Base-by-base conservation (phyloP, 64 coral and sea anemone genomes). In the Pachyseris speciosa region DNA sequence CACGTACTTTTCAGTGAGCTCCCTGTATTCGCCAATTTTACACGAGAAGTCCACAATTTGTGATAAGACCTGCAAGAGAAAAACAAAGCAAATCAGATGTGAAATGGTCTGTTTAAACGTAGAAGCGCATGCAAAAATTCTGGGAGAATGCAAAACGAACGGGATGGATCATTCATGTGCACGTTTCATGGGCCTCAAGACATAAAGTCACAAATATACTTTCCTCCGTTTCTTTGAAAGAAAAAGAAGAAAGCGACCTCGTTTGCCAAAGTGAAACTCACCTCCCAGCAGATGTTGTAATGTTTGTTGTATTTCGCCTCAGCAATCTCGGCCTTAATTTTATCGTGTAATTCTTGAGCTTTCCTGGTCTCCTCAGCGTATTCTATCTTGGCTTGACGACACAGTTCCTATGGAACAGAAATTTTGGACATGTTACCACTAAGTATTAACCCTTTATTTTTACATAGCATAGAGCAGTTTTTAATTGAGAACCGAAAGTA, bases 21-120 rank as follows among this genome's bases (percentile, higher is more conserved):
- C 96, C 67, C 96, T 75, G 44, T 98, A 98, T 32, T 98, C 93
- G 20, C 93, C 96, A 86, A 98, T 75, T 88, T 95, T 98, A 72
- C 96, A 98, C 4, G 93, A 74, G 57, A 95, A 93, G 83, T 98
- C 93, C 29, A 98, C 89, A 59, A 98, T 90, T 80, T 98, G 89
- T 17, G 93, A 98, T 65, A 98, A 87, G 15, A 98, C 64, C 96
- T 98, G 64, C 16, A 42, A n/a, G 25, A 25, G 26, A 37, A 20
- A 50, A 17, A 50, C 59, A 2, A 81, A 0, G 17, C 39, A 30
- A 31, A 77, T 19, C 28, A 76, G 22, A 24, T 7, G 16, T n/a
- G 44, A 16, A 8, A 32, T 34, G 9, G 22, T 34, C 8, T 74
- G 27, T 39, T 40, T 22, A 22, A 15, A 86, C 1, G 39, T 4